Base-by-base conservation (phyloP, 2,888 invertebrate genomes). In the Eulithis prunata region DNA sequence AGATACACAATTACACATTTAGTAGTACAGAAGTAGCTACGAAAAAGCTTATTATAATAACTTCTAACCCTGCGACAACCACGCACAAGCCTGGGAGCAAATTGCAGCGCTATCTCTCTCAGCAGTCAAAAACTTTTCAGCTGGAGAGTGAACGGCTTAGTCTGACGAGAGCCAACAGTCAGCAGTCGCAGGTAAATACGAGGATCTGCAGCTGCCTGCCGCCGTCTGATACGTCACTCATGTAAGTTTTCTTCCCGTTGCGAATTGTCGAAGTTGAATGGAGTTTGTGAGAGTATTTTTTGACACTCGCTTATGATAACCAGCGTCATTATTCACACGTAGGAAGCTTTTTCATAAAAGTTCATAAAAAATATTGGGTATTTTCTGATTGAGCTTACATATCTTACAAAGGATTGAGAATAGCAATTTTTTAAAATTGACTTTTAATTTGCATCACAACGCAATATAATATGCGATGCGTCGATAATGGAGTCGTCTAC, bases 151-250 rank as follows among this genome's bases (percentile, higher is more conserved):
- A 76, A 79, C 57, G 82, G 90, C 88, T 89, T 88, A 89, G 82
- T 80, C 68, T 86, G 88, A 87, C 85, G 87, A 86, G 79, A 49
- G 49, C 49, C 21, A 77, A 84, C 70, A 77, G 76, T 75, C 70
- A 83, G 78, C 83, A 83, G 65, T 80, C 78, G 79, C 85, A 83
- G 85, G 85, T 84, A 82, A 82, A 84, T 82, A 79, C 76, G 75
- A 75, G 81, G 77, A 84, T 87, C 83, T 78, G 79, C 67, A 74
- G 68, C 73, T 76, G 83, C 81, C 88, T 88, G 89, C 81, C 79
- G 71, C 75, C 75, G 75, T 67, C 75, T 79, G 91, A 91, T 91
- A 91, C 80, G 90, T 91, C 91, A 89, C 85, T 90, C 90, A 88
- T 86, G 78, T 80, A 84, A 90, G 86, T 89, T 87, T 88, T 85